Base-by-base conservation (phyloP, 1,140 invertebrate species). In the Eumaeus atala region DNA sequence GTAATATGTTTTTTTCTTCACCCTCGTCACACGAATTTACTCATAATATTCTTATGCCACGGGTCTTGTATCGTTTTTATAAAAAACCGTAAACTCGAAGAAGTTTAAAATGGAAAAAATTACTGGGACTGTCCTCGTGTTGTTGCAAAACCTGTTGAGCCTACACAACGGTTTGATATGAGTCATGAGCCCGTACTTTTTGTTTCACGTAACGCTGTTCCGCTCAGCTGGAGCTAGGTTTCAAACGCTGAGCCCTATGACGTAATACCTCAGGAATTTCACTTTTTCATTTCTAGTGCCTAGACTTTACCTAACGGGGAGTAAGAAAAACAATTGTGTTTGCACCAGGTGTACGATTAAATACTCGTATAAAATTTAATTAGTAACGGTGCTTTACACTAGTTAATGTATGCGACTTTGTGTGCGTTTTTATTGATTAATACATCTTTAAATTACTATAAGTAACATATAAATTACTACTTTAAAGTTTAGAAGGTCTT, bases 161-260 rank as follows among this genome's bases (percentile, higher is more conserved):
- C 50, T 40, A 9, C 9, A 48, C 47, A 55, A 56, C 50, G 51
- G 48, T 42, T 40, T 47, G 42, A 51, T 53, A 38, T 52, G 59
- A 54, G 54, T 61, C 62, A 58, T 56, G 51, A 40, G 51, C 59
- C 59, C 54, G 57, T 54, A 59, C 60, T 66, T 66, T 59, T 66
- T 62, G 52, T 38, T 53, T 52, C 38, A 42, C 40, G 51, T 52
- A 52, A 52, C 51, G 37, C 40, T 54, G 56, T 50, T 53, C 53
- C 44, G 51, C 37, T 37, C 50, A 40, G 48, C 52, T 52, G 51
- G 42, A 52, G 48, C 49, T 36, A 50, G 57, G 51, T 38, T 53
- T 38, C 16, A 47, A 33, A 33, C 49, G 51, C 42, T 34, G 56
- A 48, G 48, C 38, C 53, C 52, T 54, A 55, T 59, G 58, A 59